A percentile compares a stretch with the other conserved stretches of the same genome.
Conservation (phyloP, 2,113 vertebrate species). For the Axis porcinus region DNA sequence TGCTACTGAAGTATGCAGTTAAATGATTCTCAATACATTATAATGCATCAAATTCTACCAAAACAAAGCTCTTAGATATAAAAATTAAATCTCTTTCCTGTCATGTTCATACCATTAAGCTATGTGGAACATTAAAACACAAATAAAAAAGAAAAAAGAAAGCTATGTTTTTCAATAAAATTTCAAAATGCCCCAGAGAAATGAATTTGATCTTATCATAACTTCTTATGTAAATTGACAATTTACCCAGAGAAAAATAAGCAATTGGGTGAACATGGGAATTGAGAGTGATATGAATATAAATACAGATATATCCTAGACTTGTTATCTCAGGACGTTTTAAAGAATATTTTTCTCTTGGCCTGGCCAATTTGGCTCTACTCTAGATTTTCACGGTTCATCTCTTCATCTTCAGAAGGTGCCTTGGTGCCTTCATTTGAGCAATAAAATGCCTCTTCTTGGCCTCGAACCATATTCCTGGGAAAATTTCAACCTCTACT, state of each 20-base stretch:
- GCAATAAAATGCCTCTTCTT: neutral
- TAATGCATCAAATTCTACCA: neutral
- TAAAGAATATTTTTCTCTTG: neutral
- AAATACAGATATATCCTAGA: neutral
- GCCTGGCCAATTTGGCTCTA: neutral
- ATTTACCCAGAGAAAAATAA: constrained; percentile 13
- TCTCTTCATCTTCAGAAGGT: neutral
- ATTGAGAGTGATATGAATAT: neutral
- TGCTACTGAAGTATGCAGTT: neutral
- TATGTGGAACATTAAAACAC: constrained; percentile 14
- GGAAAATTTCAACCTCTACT: neutral
- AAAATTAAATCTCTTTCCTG: constrained; percentile 44
- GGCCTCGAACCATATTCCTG: neutral
- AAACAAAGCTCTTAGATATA: constrained; percentile 9
- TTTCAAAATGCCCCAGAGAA: constrained; percentile 42
- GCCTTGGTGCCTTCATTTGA: neutral
- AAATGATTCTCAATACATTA: neutral
- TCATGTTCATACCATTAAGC: constrained; percentile 44
- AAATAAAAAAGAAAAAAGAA: neutral
- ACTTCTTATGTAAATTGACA: constrained; percentile 47
- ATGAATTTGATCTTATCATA: constrained; percentile 33
- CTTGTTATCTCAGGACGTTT: neutral
- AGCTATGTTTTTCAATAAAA: constrained; percentile 44
- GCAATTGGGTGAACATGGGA: neutral
- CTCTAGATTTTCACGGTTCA: neutral